Base-by-base conservation (phyloP, 2,888 invertebrate genomes). In the Merodon equestris region DNA sequence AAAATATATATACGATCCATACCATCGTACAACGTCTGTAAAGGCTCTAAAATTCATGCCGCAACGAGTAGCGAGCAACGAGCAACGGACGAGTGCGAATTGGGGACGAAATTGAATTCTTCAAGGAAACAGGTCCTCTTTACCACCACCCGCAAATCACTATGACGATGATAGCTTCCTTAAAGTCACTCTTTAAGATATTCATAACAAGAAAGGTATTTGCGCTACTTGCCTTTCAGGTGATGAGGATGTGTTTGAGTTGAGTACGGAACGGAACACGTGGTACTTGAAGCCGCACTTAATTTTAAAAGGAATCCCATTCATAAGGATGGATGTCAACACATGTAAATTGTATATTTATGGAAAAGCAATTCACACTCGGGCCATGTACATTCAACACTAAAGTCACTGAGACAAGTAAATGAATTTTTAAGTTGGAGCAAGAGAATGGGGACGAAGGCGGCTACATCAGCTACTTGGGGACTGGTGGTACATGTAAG, bases 281-380 rank as follows among this genome's bases (percentile, higher is more conserved):
- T 53, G 61, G 56, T 27, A 38, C 48, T 72, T 47, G 63, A 57
- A 61, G 73, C 73, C 63, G 44, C 68, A 73, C 73, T 79, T 79
- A 79, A 79, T 73, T 79, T 79, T 61, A 73, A 79, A 71, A 73
- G 67, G 63, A 73, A 58, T 58, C 40, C 63, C 57, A 68, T 68
- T 79, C 77, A 79, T 7, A 27, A 27, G 68, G 2, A 79, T 61
- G 73, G 73, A 73, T 73, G 77, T 79, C 77, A 79, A 68, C 73
- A 73, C 73, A 56, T 63, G 63, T 40, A 58, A 68, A 79, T 79
- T 73, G 73, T 54, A 63, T 73, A 79, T 79, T 79, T 68, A 73
- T 79, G 77, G 67, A 63, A 79, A 68, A 64, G 77, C 77, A 79
- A 79, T 79, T 75, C 68, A 77, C 77, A 73, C 67, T 68, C 68